A percentile compares a stretch with the other conserved stretches of the same genome.
These are phyloP conservation scores for Chrysemys picta DNA, from an alignment of 2,113 vertebrate genomes.

Conservation along the genomic window DNA sequence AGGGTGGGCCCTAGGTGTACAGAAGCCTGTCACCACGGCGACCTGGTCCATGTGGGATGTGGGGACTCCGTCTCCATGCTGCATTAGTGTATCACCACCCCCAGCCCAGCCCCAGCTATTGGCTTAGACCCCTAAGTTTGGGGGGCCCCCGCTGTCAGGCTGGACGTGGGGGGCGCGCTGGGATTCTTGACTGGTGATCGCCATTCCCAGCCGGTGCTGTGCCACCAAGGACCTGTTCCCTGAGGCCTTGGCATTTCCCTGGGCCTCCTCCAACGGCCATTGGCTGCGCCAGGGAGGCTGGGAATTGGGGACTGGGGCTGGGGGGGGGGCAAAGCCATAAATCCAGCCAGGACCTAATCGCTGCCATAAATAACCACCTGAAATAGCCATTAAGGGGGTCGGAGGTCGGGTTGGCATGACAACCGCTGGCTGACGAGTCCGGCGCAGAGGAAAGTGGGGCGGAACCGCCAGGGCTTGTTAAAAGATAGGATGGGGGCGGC, in stretches of 20 bases:
- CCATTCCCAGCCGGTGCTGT: not conserved
- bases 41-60: too few relatives aligned
- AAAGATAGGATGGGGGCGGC: not conserved
- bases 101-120: not conserved
- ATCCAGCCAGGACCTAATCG: slow-evolving; percentile 41
- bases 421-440: slow-evolving; percentile 25
- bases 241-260: not conserved
- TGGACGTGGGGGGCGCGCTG: not conserved
- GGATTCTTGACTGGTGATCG: not conserved
- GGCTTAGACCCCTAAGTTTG: not conserved
- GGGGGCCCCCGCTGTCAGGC: not conserved
- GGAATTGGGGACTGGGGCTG: not conserved
- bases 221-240: not conserved
- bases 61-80: too few relatives aligned
- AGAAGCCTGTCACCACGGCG: not conserved
- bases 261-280: not conserved
- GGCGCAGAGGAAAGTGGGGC: not conserved
- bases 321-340: slow-evolving; percentile 7
- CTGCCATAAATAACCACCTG: slow-evolving; percentile 53
- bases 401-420: slow-evolving; percentile 49
- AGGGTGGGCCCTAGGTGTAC: not conserved
- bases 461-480: not conserved
- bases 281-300: not conserved
- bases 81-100: too few relatives aligned
- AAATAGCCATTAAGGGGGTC: slow-evolving; percentile 53